phyloP scores from a whole-genome alignment of 2,888 invertebrate genomes.

The Deladenus siricidicola region DNA sequence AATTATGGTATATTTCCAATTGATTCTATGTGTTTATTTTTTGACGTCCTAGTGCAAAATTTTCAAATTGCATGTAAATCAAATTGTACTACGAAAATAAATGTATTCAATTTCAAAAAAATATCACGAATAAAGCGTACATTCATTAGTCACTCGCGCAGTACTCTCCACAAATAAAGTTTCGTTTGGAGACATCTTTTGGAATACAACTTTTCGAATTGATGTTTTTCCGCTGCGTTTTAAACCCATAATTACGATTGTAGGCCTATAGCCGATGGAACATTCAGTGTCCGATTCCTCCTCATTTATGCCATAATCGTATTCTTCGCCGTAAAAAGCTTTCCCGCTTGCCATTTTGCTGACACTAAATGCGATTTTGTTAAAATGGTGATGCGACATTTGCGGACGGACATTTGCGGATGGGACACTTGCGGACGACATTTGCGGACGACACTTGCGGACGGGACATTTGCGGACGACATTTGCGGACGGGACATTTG shows the following conservation, averaged over 20 bases:
- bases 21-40: too few species aligned
- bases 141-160: slow-evolving; percentile 91
- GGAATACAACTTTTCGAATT: slow-evolving; percentile 99
- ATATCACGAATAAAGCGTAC: slow-evolving; percentile 48
- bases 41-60: too few species aligned
- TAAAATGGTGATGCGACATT: too few species aligned
- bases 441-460: too few species aligned
- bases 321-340: slow-evolving; percentile 27
- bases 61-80: too few species aligned
- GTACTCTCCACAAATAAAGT: slow-evolving; percentile 95
- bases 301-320: slow-evolving; percentile 37
- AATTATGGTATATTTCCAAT: neutral
- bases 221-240: slow-evolving; percentile 64
- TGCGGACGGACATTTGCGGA: too few species aligned
- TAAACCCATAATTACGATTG: slow-evolving; percentile 51
- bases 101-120: neutral
- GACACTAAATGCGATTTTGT: neutral
- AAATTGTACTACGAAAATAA: too few species aligned
- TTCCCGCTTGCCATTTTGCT: neutral
- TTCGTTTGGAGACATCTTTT: slow-evolving; percentile 99
- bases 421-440: too few species aligned
- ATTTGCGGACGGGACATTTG: too few species aligned
- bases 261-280: slow-evolving; percentile 37
- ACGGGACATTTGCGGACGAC: too few species aligned
- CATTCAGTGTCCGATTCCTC: slow-evolving; percentile 27